These are phyloP conservation scores for Acridotheres tristis DNA, from an alignment of 2,797 vertebrate species.

Conservation along the genomic window DNA sequence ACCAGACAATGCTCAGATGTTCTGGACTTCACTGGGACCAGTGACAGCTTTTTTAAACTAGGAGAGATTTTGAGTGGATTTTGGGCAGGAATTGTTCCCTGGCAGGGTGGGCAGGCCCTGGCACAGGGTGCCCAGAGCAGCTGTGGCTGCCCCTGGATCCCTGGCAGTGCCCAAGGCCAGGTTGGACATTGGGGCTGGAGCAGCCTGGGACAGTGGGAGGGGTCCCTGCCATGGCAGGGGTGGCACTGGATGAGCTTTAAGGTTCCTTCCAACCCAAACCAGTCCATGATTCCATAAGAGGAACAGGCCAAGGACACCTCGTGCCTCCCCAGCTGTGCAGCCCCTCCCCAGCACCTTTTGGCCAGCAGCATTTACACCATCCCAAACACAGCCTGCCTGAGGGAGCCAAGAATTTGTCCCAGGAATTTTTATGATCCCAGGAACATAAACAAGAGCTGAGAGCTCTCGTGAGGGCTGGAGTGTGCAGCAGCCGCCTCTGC, in stretches of 20 bases:
- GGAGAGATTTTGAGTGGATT: neutral
- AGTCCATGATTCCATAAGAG: neutral
- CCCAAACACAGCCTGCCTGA: neutral
- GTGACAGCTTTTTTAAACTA: fast-evolving
- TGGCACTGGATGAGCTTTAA: neutral
- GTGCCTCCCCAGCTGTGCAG: fast-evolving
- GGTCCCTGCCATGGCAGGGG: neutral
- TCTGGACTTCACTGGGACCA: neutral
- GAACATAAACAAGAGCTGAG: slow-evolving; percentile 39
- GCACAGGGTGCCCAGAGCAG: neutral
- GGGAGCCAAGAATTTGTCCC: slow-evolving; percentile 10
- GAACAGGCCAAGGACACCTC: neutral
- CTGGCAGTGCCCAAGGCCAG: neutral
- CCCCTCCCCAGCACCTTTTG: neutral
- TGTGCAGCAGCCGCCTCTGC: fast-evolving
- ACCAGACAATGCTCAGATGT: fast-evolving
- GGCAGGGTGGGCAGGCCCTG: neutral
- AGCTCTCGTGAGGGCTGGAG: neutral
- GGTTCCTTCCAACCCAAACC: too few species aligned
- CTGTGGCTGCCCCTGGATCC: neutral
- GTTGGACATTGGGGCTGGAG: neutral
- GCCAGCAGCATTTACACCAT: neutral
- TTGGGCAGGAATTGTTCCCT: neutral
- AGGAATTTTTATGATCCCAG: slow-evolving; percentile 43
- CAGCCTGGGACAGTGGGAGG: neutral